Percentiles rank a stretch among this genome's conserved stretches.
These are phyloP conservation scores for Dicyrtoma fusca DNA, from an alignment of 2,888 invertebrate genomes.

Conservation along the genomic window DNA sequence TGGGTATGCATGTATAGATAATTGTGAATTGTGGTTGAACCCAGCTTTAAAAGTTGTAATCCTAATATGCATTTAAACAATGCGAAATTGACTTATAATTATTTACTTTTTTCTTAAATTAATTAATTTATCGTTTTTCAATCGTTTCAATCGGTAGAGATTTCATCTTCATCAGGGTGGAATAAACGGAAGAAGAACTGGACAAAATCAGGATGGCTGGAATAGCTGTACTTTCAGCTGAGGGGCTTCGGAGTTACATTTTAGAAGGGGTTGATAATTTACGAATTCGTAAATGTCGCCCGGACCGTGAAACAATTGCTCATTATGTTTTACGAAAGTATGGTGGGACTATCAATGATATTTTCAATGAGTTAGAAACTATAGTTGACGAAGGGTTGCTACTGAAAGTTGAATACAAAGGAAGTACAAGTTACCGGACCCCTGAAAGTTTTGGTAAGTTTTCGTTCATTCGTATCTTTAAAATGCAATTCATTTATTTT, in stretches of 20 bases:
- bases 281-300: slow-evolving; percentile 79
- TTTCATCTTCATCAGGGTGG: too few relatives aligned
- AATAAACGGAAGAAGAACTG: too few relatives aligned
- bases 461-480: too few relatives aligned
- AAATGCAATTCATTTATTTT: too few relatives aligned
- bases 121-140: too few relatives aligned
- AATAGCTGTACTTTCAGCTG: slow-evolving; percentile 4
- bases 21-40: too few relatives aligned
- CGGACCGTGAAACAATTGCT: slow-evolving; percentile 80
- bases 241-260: slow-evolving; percentile 66
- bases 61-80: too few relatives aligned
- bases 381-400: slow-evolving; percentile 76
- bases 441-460: slow-evolving; percentile 65
- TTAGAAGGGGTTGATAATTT: slow-evolving; percentile 83
- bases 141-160: too few relatives aligned
- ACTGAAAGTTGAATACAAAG: slow-evolving; percentile 83
- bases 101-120: too few relatives aligned
- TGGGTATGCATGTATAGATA: too few relatives aligned
- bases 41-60: too few relatives aligned
- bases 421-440: slow-evolving; percentile 81
- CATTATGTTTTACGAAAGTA: slow-evolving; percentile 77
- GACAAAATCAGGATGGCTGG: neutral
- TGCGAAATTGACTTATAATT: too few relatives aligned
- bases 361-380: slow-evolving; percentile 68
- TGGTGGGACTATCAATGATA: slow-evolving; percentile 65